Conservation (phyloP, 1,140 invertebrate species). For the roundworm (Caenorhabditis elegans) region WBcel235 BX284606.5:15141501-15142000, state of each 20-base stretch:
- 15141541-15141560: background rate
- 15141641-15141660: background rate
- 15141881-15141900: background rate
- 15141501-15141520: constrained; percentile 28
- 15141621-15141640: background rate
- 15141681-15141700: constrained; percentile 13
- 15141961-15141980: background rate
- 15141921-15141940: constrained; percentile 1
- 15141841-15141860: constrained; percentile 7
- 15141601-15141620: background rate
- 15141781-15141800: constrained; percentile 28
- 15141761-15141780: constrained; percentile 26
- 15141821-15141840: constrained; percentile 23
- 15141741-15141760: background rate
- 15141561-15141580: too few species aligned
- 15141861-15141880: background rate
- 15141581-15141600: too few species aligned
- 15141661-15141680: background rate
- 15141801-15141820: background rate
- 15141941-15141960: background rate
- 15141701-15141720: background rate
- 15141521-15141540: background rate
- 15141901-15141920: background rate
- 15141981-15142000: too few species aligned
- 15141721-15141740: background rate